Conservation (phyloP, 2,113 vertebrate species). For the Passer montanus region DNA sequence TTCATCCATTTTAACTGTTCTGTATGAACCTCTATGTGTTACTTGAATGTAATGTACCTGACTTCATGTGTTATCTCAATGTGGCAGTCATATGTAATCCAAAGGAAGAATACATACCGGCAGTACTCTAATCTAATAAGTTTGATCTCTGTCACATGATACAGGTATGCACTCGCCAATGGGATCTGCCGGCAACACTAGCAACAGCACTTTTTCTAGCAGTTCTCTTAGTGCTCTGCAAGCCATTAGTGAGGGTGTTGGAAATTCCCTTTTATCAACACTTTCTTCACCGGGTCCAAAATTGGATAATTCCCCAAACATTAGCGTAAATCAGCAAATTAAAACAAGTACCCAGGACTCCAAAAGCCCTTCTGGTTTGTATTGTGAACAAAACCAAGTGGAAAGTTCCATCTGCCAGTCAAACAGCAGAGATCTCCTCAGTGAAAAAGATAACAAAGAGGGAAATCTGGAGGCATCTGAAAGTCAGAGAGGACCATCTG, state of each 20-base stretch:
- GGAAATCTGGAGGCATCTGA: conserved; percentile 73
- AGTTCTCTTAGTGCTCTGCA: conserved; percentile 96
- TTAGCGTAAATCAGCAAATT: conserved; percentile 81
- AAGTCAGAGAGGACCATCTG: conserved; percentile 78
- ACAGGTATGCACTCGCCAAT: conserved; percentile 92
- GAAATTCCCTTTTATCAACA: conserved; percentile 88
- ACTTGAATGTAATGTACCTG: background rate
- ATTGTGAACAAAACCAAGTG: conserved; percentile 81
- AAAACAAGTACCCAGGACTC: conserved; percentile 83
- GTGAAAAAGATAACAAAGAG: conserved; percentile 81
- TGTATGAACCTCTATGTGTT: background rate
- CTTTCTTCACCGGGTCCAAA: conserved; percentile 91
- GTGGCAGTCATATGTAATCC: background rate
- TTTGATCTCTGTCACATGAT: conserved; percentile 7
- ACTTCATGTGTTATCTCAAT: background rate
- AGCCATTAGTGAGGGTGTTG: conserved; percentile 97
- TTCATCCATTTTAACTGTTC: background rate
- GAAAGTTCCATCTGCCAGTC: conserved; percentile 87
- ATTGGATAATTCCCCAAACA: conserved; percentile 86
- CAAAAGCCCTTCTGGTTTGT: conserved; percentile 85
- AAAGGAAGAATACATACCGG: background rate
- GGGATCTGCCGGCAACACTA: conserved; percentile 76
- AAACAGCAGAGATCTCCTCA: conserved; percentile 80
- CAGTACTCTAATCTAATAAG: background rate
- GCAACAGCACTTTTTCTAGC: conserved; percentile 88